A percentile compares a stretch with the other conserved stretches of the same genome.
These are phyloP conservation scores for Tapirus terrestris DNA, from an alignment of 2,113 vertebrate species.

Conservation along the genomic window DNA sequence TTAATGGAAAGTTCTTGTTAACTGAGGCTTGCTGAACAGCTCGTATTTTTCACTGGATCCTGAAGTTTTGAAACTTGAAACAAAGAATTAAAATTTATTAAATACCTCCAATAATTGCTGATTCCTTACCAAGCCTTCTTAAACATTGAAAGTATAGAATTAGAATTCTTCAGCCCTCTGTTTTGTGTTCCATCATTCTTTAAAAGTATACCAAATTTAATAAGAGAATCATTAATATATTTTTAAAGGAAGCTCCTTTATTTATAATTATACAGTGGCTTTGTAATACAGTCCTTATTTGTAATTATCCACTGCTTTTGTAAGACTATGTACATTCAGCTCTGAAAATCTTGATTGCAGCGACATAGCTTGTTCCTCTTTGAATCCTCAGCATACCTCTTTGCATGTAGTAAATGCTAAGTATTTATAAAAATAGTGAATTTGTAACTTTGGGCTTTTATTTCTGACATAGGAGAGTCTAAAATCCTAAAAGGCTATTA, in stretches of 20 bases:
- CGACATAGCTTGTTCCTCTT: not conserved
- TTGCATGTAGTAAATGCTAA: not conserved
- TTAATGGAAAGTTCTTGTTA: constrained; percentile 14
- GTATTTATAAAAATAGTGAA: not conserved
- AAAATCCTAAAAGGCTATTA: not conserved
- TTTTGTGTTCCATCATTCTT: not conserved
- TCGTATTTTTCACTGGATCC: not conserved
- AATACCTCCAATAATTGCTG: not conserved
- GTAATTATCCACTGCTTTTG: not conserved
- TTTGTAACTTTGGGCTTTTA: not conserved
- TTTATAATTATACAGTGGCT: not conserved
- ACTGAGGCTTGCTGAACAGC: not conserved
- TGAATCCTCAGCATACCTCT: not conserved
- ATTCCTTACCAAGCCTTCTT: not conserved
- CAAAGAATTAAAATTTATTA: constrained; percentile 8
- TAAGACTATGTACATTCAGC: not conserved
- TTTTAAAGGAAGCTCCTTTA: not conserved
- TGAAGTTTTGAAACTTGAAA: not conserved
- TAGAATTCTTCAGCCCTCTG: not conserved
- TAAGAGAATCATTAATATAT: not conserved
- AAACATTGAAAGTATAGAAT: not conserved
- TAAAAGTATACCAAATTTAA: not conserved
- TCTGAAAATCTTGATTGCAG: not conserved
- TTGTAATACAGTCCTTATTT: not conserved
- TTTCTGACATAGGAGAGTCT: not conserved